Evolutionary conservation across 2,888 invertebrate species (phyloP).

Genomic region (Balanococcus diminutus): DNA sequence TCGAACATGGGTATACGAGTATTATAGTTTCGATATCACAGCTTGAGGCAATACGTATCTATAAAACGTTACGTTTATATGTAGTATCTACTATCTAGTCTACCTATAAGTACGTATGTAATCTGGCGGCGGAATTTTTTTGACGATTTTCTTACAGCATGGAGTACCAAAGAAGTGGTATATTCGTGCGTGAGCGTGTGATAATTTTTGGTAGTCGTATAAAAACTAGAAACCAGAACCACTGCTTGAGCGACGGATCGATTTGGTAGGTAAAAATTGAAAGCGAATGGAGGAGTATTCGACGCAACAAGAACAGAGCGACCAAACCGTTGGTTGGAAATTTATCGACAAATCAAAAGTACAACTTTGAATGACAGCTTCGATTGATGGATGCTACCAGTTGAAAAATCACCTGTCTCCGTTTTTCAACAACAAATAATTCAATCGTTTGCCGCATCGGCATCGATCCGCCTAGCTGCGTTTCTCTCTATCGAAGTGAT

Average conservation of each 20-base stretch:
- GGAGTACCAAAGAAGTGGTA: too few species aligned
- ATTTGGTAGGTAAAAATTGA: background rate
- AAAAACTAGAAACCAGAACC: background rate
- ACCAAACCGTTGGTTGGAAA: background rate
- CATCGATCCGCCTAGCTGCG: background rate
- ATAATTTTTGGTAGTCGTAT: too few species aligned
- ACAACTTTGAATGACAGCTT: conserved; percentile 27
- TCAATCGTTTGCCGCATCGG: background rate
- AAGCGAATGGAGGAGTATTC: background rate
- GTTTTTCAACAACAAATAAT: conserved; percentile 19
- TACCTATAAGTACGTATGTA: too few species aligned
- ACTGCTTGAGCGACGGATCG: background rate
- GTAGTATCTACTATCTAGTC: too few species aligned
- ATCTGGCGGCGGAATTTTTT: background rate
- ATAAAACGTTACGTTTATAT: background rate
- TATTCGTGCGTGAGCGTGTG: background rate
- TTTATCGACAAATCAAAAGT: conserved; percentile 23
- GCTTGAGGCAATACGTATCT: background rate
- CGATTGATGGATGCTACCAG: background rate
- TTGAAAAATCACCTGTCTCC: conserved; percentile 19
- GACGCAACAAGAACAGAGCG: background rate
- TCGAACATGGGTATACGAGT: background rate
- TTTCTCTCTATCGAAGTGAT: background rate
- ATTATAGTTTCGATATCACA: background rate
- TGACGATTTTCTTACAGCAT: background rate